Evolutionary conservation across 2,888 invertebrate genomes (phyloP).

Genomic region (Carterocephalus palaemon): DNA sequence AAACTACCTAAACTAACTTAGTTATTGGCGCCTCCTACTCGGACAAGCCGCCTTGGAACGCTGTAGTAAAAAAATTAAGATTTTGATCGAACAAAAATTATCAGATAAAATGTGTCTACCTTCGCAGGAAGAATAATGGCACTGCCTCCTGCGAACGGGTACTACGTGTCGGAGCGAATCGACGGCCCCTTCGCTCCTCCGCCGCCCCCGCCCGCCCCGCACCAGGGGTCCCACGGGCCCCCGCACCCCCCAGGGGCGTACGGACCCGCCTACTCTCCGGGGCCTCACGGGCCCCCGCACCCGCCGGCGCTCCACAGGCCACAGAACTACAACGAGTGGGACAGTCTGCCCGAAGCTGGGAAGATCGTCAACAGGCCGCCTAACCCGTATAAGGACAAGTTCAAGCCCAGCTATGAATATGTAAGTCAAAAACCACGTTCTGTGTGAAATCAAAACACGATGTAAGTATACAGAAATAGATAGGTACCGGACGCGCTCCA

Average conservation of each 20-base stretch:
- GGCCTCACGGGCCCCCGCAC: conserved; percentile 16
- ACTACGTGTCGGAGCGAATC: conserved; percentile 68
- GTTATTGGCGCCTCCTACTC: too few species aligned
- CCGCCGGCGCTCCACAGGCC: conserved; percentile 32
- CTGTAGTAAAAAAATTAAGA: too few species aligned
- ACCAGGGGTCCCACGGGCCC: conserved; percentile 17
- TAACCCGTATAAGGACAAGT: conserved; percentile 63
- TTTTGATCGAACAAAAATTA: too few species aligned
- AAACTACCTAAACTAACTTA: too few species aligned
- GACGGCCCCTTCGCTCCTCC: conserved; percentile 45
- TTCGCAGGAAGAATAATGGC: conserved; percentile 64
- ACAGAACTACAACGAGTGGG: conserved; percentile 63
- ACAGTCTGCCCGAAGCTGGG: too few species aligned
- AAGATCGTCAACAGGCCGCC: conserved; percentile 72
- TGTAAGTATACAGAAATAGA: too few species aligned
- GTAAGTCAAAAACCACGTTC: conserved; percentile 43
- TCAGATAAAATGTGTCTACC: neutral
- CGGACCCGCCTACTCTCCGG: conserved; percentile 10
- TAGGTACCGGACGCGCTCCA: too few species aligned
- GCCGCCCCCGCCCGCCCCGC: conserved; percentile 29
- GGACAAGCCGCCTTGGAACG: too few species aligned
- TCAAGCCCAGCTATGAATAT: conserved; percentile 63
- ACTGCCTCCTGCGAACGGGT: conserved; percentile 60
- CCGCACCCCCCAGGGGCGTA: conserved; percentile 22
- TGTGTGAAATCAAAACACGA: too few species aligned